phyloP scores from a whole-genome alignment of 30 jellyfish, hydroid and myxozoan species.

The Rhopilema esculentum region DNA sequence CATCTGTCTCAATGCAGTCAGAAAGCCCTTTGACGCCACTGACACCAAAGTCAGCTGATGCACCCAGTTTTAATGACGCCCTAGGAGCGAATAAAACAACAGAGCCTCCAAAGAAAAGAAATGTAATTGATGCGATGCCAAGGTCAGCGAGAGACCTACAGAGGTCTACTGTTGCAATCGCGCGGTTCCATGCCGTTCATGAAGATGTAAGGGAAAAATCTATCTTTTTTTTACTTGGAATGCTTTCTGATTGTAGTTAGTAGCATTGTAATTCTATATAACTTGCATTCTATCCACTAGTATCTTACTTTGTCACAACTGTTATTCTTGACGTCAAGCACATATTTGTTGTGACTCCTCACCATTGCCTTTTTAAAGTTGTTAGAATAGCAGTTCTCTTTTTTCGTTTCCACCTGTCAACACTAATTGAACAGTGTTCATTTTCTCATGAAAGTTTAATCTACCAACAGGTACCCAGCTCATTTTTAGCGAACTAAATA shows the following conservation, averaged over 20 bases:
- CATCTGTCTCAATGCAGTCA: constrained; percentile 31
- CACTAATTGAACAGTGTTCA: no score
- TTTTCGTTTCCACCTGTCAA: no score
- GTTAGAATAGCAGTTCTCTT: no score
- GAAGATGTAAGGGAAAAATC: constrained; percentile 34
- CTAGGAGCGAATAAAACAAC: neutral
- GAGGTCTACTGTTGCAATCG: constrained; percentile 68
- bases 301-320: no score
- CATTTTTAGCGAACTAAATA: no score
- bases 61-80: neutral
- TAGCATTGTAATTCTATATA: no score
- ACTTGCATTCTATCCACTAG: no score
- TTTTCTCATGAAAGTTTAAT: no score
- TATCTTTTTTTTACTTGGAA: neutral
- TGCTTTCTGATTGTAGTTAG: neutral
- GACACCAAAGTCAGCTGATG: constrained; percentile 1
- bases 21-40: constrained; percentile 25
- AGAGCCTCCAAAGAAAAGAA: constrained; percentile 14
- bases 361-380: no score
- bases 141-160: constrained; percentile 69
- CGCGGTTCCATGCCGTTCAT: constrained; percentile 59
- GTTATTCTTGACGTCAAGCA: no score
- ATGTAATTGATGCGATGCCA: constrained; percentile 51
- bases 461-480: no score
- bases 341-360: no score